Evolutionary conservation across 2,888 invertebrate species (phyloP).

Genomic region (Lapara coniferarum): DNA sequence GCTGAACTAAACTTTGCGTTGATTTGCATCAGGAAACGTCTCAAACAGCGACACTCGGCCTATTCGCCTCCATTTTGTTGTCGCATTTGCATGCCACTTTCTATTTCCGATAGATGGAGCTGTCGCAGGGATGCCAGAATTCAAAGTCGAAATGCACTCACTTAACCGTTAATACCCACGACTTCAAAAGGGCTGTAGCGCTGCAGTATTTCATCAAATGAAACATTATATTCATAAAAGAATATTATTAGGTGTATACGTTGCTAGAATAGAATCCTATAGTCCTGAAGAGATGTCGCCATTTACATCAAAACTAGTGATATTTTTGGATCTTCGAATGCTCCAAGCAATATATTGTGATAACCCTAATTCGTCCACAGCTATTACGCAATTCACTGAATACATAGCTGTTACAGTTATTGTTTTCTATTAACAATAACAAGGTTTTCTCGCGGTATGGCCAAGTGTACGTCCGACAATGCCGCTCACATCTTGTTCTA

Average conservation of each 20-base stretch:
- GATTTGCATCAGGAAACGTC: slow-evolving; percentile 65
- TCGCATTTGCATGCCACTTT: slow-evolving; percentile 72
- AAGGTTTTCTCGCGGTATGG: slow-evolving; percentile 25
- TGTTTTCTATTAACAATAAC: slow-evolving; percentile 43
- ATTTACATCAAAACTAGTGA: too few relatives aligned
- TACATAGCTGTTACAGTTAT: slow-evolving; percentile 34
- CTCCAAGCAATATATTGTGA: too few relatives aligned
- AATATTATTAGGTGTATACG: too few relatives aligned
- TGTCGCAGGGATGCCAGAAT: slow-evolving; percentile 31
- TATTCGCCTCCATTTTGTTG: slow-evolving; percentile 54
- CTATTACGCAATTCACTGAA: slow-evolving; percentile 16
- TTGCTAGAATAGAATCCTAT: too few relatives aligned
- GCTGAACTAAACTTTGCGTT: slow-evolving; percentile 42
- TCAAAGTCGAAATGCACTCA: not conserved
- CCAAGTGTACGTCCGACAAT: not conserved
- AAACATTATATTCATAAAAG: too few relatives aligned
- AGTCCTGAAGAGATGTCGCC: too few relatives aligned
- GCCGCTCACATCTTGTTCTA: not conserved
- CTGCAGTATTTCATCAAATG: too few relatives aligned
- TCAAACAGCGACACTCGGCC: slow-evolving; percentile 46
- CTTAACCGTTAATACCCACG: not conserved
- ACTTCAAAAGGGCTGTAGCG: not conserved
- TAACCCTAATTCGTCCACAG: not conserved
- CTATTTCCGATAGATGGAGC: slow-evolving; percentile 73
- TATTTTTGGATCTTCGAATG: too few relatives aligned